These are phyloP conservation scores for Holacanthella duospinosa DNA, from an alignment of 2,888 invertebrate species.

Conservation along the genomic window DNA sequence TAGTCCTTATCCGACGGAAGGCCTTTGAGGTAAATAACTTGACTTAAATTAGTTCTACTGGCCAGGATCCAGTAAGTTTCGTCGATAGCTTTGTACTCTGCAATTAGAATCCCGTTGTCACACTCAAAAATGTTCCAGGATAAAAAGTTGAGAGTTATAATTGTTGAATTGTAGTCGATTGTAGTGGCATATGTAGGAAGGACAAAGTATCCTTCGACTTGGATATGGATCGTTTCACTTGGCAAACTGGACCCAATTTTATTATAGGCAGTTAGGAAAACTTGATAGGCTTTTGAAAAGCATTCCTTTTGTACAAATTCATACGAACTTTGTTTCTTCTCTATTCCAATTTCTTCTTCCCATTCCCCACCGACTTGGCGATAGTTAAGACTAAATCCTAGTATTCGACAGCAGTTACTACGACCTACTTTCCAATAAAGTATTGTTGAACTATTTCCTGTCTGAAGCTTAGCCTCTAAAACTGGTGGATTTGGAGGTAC, in stretches of 20 bases:
- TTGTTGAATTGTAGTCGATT: slow-evolving; percentile 59
- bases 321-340: slow-evolving; percentile 43
- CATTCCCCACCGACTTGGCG: slow-evolving; percentile 49
- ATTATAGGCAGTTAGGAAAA: slow-evolving; percentile 11
- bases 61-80: slow-evolving; percentile 58
- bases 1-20: slow-evolving; percentile 58
- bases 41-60: slow-evolving; percentile 4
- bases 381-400: slow-evolving; percentile 48
- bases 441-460: slow-evolving; percentile 39
- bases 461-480: slow-evolving; percentile 33
- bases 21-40: slow-evolving; percentile 48
- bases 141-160: slow-evolving; percentile 54
- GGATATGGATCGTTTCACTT: slow-evolving; percentile 45
- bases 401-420: slow-evolving; percentile 48
- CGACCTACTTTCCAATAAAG: slow-evolving; percentile 50
- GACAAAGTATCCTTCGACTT: slow-evolving; percentile 55
- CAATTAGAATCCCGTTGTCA: slow-evolving; percentile 53
- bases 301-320: slow-evolving; percentile 46
- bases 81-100: slow-evolving; percentile 55
- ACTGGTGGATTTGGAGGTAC: slow-evolving; percentile 46
- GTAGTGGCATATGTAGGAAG: slow-evolving; percentile 49
- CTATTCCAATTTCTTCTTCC: slow-evolving; percentile 48
- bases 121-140: slow-evolving; percentile 50
- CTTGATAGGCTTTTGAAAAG: slow-evolving; percentile 21
- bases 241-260: slow-evolving; percentile 44